Conservation (phyloP, 2,113 vertebrate genomes). For the Chionis minor region DNA sequence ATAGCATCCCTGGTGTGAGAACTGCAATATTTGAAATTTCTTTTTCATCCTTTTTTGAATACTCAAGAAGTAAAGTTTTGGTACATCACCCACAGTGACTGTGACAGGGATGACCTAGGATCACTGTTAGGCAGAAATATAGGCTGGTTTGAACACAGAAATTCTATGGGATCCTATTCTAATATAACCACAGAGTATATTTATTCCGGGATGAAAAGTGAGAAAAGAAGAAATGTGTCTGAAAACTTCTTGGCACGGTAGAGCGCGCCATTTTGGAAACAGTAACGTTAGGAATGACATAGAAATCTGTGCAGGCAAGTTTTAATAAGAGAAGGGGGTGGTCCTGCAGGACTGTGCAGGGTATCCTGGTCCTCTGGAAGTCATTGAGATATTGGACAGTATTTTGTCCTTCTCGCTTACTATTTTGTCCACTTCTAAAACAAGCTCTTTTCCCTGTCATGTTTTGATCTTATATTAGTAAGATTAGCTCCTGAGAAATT, state of each 20-base stretch:
- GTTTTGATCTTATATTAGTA: background rate
- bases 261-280: background rate
- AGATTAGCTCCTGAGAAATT: background rate
- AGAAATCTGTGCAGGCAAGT: background rate
- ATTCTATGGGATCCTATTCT: background rate
- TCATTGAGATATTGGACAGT: background rate
- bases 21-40: background rate
- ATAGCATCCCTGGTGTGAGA: background rate
- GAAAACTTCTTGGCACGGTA: background rate
- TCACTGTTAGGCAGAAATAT: background rate
- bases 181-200: background rate
- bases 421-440: background rate
- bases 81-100: background rate
- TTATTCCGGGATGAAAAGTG: background rate
- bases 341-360: background rate
- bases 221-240: background rate
- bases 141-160: background rate
- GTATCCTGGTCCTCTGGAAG: background rate
- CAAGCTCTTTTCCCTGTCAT: background rate
- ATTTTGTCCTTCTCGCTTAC: background rate
- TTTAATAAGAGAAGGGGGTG: background rate
- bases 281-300: background rate
- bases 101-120: background rate
- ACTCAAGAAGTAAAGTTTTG: background rate
- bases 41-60: background rate